Conservation (phyloP, 2,888 invertebrate species). For the Lithophane leautieri region DNA sequence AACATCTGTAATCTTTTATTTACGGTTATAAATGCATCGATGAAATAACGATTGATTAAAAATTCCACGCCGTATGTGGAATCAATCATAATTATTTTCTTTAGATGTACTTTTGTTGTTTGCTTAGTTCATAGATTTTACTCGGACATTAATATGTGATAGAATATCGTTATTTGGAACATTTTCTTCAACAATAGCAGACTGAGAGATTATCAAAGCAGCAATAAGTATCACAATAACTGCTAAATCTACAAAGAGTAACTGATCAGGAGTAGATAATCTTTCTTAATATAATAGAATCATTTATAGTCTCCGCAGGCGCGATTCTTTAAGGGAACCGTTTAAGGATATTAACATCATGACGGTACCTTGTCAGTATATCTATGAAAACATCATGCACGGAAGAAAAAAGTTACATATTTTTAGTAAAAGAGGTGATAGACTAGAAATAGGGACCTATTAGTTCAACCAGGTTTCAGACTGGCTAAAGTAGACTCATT, state of each 20-base stretch:
- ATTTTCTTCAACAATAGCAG: not conserved
- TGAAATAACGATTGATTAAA: constrained; percentile 26
- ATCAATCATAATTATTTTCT: constrained; percentile 38
- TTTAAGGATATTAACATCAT: no score
- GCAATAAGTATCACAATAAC: not conserved
- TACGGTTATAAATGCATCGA: constrained; percentile 4
- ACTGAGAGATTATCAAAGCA: not conserved
- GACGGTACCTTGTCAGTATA: no score
- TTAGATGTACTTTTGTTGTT: constrained; percentile 12
- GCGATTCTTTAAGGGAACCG: no score
- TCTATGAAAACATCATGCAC: no score
- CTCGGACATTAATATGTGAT: not conserved
- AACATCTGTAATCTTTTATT: constrained; percentile 16
- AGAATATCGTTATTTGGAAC: not conserved
- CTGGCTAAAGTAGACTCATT: no score
- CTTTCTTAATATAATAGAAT: no score
- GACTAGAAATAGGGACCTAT: no score
- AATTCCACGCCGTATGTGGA: constrained; percentile 17
- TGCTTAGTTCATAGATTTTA: constrained; percentile 11
- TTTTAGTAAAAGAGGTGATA: no score
- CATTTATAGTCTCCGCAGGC: no score
- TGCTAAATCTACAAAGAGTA: not conserved
- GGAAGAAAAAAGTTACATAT: no score
- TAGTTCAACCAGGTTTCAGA: no score
- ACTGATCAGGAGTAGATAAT: not conserved